phyloP scores from a whole-genome alignment of 2,113 vertebrate species.

The Lycaon pictus region DNA sequence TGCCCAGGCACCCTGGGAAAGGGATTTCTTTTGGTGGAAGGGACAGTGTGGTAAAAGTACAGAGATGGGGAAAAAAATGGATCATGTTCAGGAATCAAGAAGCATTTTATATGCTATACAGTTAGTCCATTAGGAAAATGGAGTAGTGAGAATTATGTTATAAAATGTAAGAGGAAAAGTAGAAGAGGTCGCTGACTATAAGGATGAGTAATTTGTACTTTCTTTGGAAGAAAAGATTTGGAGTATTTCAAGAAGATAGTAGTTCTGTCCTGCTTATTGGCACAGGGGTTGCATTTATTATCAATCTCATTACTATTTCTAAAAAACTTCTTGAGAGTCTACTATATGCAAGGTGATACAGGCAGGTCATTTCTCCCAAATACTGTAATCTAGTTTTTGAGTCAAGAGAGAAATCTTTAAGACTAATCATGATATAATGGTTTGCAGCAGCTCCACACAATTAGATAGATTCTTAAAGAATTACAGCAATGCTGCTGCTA shows the following conservation, averaged over 20 bases:
- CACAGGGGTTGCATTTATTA: neutral
- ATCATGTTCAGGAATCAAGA: neutral
- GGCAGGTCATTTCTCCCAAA: neutral
- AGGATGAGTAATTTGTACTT: neutral
- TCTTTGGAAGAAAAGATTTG: neutral
- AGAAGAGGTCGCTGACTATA: neutral
- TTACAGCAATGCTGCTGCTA: neutral
- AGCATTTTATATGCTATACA: neutral
- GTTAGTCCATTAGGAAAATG: neutral
- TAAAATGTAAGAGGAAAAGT: neutral
- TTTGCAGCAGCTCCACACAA: neutral
- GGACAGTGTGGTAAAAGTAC: neutral
- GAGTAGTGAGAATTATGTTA: neutral
- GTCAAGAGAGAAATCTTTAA: constrained; percentile 2
- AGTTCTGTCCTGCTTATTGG: neutral
- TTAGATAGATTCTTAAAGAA: constrained; percentile 7
- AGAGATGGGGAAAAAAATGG: neutral
- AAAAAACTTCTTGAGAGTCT: neutral
- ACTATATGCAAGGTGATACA: neutral
- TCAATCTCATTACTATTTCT: neutral
- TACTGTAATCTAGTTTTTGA: neutral
- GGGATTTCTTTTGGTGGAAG: neutral
- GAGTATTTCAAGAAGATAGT: neutral
- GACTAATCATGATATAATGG: neutral
- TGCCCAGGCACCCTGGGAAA: neutral